phyloP scores from a whole-genome alignment of 2,888 invertebrate species.

The Pelosia muscerda region DNA sequence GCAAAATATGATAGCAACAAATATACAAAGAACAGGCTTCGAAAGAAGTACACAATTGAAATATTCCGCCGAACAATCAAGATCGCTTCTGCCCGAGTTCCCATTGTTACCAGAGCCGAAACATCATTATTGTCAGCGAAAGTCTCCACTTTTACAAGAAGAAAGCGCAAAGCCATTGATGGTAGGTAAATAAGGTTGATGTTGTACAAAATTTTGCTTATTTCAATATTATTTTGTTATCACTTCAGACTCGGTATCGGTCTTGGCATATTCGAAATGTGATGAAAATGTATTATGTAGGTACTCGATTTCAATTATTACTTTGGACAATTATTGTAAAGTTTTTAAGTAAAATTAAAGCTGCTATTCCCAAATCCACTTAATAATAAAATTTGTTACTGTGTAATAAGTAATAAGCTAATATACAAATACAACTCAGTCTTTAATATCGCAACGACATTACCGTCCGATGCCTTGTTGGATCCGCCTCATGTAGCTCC shows the following conservation, averaged over 20 bases:
- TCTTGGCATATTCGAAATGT: conserved; percentile 46
- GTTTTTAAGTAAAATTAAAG: conserved; percentile 15
- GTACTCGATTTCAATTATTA: conserved; percentile 41
- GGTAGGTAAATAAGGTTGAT: conserved; percentile 66
- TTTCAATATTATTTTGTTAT: conserved; percentile 54
- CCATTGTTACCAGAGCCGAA: conserved; percentile 65
- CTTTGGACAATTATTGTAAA: conserved; percentile 44
- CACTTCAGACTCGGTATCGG: conserved; percentile 43
- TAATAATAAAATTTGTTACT: neutral
- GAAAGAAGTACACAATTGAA: conserved; percentile 68
- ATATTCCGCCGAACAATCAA: conserved; percentile 69
- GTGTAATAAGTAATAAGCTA: too few species aligned
- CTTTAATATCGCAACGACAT: neutral
- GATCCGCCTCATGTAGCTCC: neutral
- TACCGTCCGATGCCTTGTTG: neutral
- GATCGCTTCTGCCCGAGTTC: conserved; percentile 63
- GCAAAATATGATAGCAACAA: conserved; percentile 58
- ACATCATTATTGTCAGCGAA: conserved; percentile 74
- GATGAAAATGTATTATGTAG: conserved; percentile 35
- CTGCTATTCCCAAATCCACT: neutral
- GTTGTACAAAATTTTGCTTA: conserved; percentile 58
- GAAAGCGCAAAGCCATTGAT: conserved; percentile 72
- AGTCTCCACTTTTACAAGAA: conserved; percentile 68
- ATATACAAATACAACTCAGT: neutral
- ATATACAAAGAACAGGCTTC: conserved; percentile 55